Evolutionary conservation across 2,113 vertebrate species (phyloP).

Genomic region (Myotis davidii): DNA sequence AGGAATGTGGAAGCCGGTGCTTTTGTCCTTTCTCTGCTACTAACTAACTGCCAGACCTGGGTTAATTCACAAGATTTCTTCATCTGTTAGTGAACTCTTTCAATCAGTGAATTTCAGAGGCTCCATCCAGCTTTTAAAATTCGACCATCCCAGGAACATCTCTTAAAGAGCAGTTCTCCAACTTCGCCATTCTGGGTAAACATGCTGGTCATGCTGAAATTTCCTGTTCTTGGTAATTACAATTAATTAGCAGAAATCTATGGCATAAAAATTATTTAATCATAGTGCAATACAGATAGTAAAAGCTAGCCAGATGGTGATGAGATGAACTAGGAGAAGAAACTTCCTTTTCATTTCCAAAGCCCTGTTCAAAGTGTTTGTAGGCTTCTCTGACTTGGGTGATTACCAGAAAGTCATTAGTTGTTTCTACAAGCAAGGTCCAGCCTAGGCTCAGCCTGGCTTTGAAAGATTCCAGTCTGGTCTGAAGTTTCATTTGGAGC

Average conservation of each 20-base stretch:
- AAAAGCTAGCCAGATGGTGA: constrained; percentile 73
- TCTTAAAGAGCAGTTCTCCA: constrained; percentile 48
- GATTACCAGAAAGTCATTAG: constrained; percentile 57
- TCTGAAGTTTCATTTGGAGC: constrained; percentile 58
- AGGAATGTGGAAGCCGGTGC: neutral
- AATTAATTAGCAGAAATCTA: constrained; percentile 73
- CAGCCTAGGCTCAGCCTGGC: constrained; percentile 4
- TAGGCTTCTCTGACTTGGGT: constrained; percentile 60
- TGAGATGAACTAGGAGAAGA: constrained; percentile 65
- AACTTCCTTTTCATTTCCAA: constrained; percentile 65
- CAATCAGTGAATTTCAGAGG: neutral
- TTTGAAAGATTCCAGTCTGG: constrained; percentile 50
- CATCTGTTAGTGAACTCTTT: neutral
- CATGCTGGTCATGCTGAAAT: constrained; percentile 68
- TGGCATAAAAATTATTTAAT: constrained; percentile 74
- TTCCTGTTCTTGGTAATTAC: constrained; percentile 72
- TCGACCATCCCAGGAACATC: neutral
- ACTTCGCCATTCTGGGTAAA: constrained; percentile 48
- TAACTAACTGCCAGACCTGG: neutral
- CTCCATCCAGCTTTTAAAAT: constrained; percentile 37
- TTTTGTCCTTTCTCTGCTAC: neutral
- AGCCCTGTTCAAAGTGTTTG: constrained; percentile 46
- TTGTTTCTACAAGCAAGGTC: constrained; percentile 21
- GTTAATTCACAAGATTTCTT: neutral
- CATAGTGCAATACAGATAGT: constrained; percentile 55